These are phyloP conservation scores for Odontocerum albicorne DNA, from an alignment of 2,888 invertebrate species.

Conservation along the genomic window DNA sequence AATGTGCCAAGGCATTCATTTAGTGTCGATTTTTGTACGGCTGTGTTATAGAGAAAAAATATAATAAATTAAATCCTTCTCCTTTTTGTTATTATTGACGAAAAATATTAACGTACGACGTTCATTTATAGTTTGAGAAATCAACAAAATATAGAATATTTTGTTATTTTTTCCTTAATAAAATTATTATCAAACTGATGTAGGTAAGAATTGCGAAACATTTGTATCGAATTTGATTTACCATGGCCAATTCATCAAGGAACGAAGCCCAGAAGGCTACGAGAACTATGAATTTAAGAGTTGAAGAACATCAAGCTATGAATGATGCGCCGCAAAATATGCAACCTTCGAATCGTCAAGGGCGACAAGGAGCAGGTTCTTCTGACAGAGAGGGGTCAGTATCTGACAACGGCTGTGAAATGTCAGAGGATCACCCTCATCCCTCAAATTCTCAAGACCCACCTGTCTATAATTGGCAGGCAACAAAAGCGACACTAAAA, in stretches of 20 bases:
- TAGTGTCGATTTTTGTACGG: too few relatives aligned
- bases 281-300: constrained; percentile 21
- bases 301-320: constrained; percentile 19
- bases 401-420: constrained; percentile 11
- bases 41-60: too few relatives aligned
- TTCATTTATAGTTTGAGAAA: too few relatives aligned
- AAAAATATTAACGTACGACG: too few relatives aligned
- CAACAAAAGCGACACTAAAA: constrained; percentile 72
- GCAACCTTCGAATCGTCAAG: constrained; percentile 55
- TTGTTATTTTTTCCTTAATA: too few relatives aligned
- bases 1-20: not conserved
- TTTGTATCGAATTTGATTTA: not conserved
- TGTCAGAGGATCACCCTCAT: constrained; percentile 47
- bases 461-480: constrained; percentile 68
- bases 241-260: constrained; percentile 25
- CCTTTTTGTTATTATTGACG: not conserved
- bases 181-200: too few relatives aligned
- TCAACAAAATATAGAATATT: not conserved
- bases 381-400: constrained; percentile 45
- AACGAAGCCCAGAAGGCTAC: constrained; percentile 22
- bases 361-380: constrained; percentile 43
- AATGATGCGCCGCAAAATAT: constrained; percentile 55
- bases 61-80: too few relatives aligned
- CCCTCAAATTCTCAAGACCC: constrained; percentile 52
- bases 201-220: too few relatives aligned